Conservation (phyloP, 2,797 vertebrate genomes). For the Amniataba percoides region DNA sequence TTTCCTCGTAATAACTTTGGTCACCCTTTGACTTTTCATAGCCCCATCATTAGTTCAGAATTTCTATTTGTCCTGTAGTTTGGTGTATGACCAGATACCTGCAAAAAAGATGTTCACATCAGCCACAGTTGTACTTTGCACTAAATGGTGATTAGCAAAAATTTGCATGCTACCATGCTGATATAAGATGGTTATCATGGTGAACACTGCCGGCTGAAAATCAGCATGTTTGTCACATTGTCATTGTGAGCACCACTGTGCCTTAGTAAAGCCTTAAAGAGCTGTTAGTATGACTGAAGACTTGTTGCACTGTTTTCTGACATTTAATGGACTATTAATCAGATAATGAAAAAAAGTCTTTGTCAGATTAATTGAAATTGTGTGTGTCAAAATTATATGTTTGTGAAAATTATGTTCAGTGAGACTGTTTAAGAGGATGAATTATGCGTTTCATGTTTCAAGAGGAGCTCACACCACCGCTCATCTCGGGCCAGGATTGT, state of each 20-base stretch:
- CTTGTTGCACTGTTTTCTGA: not conserved
- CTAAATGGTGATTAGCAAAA: not conserved
- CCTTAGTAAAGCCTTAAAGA: not conserved
- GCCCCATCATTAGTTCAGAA: not conserved
- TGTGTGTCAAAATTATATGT: not conserved
- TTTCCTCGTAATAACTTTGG: not conserved
- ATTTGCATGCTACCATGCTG: not conserved
- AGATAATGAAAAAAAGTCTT: not conserved
- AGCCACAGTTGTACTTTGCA: not conserved
- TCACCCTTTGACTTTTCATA: not conserved
- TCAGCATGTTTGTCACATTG: not conserved
- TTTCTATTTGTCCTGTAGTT: not conserved
- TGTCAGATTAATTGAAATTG: not conserved
- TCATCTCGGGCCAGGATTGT: not conserved
- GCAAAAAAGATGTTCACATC: not conserved
- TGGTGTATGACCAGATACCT: not conserved
- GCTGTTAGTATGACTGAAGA: not conserved
- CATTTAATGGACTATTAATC: not conserved
- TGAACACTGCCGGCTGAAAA: not conserved
- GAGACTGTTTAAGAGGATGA: not conserved
- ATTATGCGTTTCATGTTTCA: not conserved
- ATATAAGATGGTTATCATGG: not conserved
- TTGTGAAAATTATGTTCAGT: not conserved
- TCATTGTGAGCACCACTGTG: not conserved
- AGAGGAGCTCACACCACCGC: slow-evolving; percentile 9